Conservation (phyloP, 2,797 vertebrate species). For the Rhyacichthys aspro region DNA sequence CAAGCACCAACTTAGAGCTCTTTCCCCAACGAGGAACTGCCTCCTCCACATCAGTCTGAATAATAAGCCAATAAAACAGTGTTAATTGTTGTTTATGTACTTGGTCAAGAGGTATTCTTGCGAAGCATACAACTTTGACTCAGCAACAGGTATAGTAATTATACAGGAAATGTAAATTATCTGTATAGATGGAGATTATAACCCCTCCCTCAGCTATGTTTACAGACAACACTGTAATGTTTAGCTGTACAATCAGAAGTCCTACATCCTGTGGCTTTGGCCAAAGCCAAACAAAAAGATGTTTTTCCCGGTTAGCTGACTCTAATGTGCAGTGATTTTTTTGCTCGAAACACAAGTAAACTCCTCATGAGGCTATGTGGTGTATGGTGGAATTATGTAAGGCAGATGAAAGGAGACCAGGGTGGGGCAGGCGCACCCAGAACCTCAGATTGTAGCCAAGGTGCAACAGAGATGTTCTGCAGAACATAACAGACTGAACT, state of each 20-base stretch:
- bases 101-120: background rate
- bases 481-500: slow-evolving; percentile 48
- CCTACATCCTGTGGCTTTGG: slow-evolving; percentile 3
- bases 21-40: slow-evolving; percentile 66
- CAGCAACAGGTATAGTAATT: too few relatives aligned
- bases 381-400: slow-evolving; percentile 1
- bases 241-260: slow-evolving; percentile 2
- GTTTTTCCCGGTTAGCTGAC: background rate
- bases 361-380: slow-evolving; percentile 8
- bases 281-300: slow-evolving; percentile 15
- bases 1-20: slow-evolving; percentile 85
- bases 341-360: slow-evolving; percentile 11
- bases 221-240: background rate
- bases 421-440: slow-evolving; percentile 38
- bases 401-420: slow-evolving; percentile 20
- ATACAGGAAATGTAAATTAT: too few relatives aligned
- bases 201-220: background rate
- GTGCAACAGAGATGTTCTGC: slow-evolving; percentile 37
- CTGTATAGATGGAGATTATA: background rate
- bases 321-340: slow-evolving; percentile 15
- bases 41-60: slow-evolving; percentile 72
- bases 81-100: background rate
- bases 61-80: slow-evolving; percentile 1
- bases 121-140: background rate
- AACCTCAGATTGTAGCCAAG: slow-evolving; percentile 28